These are phyloP conservation scores for Trinectes maculatus DNA, from an alignment of 2,113 vertebrate genomes.

Conservation along the genomic window DNA sequence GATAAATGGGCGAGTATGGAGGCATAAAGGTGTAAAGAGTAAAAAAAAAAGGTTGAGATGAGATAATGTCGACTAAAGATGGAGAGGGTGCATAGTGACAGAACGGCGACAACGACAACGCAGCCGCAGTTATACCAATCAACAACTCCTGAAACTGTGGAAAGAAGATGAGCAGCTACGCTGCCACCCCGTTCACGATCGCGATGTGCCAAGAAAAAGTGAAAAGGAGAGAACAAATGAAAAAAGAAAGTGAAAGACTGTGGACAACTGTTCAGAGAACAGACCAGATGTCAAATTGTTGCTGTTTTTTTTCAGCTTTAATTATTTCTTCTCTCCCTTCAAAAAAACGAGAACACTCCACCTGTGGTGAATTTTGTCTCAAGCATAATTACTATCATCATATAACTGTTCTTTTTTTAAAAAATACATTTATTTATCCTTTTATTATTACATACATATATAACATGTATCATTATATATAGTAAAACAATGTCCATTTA, in stretches of 20 bases:
- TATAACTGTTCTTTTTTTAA: background rate
- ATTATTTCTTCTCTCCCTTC: conserved; percentile 4
- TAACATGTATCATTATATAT: too few relatives aligned
- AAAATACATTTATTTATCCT: conserved; percentile 8
- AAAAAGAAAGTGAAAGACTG: conserved; percentile 80
- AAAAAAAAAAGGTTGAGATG: conserved; percentile 25
- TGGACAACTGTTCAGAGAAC: conserved; percentile 80
- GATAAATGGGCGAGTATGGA: conserved; percentile 2
- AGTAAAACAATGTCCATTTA: too few relatives aligned
- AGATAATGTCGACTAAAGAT: conserved; percentile 49
- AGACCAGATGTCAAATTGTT: conserved; percentile 79
- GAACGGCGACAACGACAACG: conserved; percentile 64
- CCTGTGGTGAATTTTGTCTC: conserved; percentile 35
- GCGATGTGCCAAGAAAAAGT: conserved; percentile 77
- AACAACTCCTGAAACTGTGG: conserved; percentile 78
- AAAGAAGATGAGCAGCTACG: conserved; percentile 78
- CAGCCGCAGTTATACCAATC: conserved; percentile 70
- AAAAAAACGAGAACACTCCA: conserved; percentile 26
- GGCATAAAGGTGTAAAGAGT: conserved; percentile 43
- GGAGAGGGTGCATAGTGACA: conserved; percentile 55
- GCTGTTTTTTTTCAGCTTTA: conserved; percentile 50
- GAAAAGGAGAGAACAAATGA: conserved; percentile 78
- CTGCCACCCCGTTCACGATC: conserved; percentile 75
- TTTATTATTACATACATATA: background rate
- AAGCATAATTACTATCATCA: conserved; percentile 9